Conservation (phyloP, 2,888 invertebrate species). For the Hemicrepidius hirtus region DNA sequence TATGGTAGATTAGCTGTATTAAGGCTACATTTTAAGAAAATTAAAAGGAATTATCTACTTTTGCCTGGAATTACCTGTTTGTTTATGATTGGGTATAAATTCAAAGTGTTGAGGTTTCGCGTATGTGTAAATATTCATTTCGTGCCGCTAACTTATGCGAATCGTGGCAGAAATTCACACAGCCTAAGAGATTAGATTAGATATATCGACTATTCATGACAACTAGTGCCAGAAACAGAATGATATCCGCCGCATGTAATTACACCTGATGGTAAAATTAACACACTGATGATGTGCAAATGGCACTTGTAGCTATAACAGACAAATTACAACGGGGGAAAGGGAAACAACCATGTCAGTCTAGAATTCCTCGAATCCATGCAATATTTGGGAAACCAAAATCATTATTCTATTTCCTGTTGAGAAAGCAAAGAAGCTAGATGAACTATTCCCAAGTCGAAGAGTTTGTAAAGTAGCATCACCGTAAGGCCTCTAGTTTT, state of each 20-base stretch:
- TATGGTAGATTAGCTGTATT: too few species aligned
- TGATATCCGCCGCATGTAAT: neutral
- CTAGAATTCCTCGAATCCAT: neutral
- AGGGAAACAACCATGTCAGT: neutral
- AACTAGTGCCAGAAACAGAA: constrained; percentile 7
- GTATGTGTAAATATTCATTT: constrained; percentile 13
- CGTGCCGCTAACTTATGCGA: constrained; percentile 13
- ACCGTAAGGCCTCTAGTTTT: neutral
- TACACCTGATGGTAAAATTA: neutral
- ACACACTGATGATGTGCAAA: constrained; percentile 5
- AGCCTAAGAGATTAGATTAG: constrained; percentile 14
- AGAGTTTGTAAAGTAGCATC: neutral
- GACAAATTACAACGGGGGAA: neutral
- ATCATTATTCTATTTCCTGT: neutral
- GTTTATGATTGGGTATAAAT: neutral
- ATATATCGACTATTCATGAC: constrained; percentile 21
- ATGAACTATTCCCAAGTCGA: neutral
- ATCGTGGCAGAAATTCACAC: constrained; percentile 3
- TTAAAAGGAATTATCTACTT: constrained; percentile 19
- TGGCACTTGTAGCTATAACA: neutral
- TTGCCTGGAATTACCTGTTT: constrained; percentile 11
- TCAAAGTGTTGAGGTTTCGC: constrained; percentile 10
- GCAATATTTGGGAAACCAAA: neutral
- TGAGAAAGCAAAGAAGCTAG: neutral
- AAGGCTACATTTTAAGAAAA: neutral